Percentiles rank a stretch among this genome's conserved stretches.
These are phyloP conservation scores for Gobio occitaniae DNA, from an alignment of 2,797 vertebrate genomes.

Conservation along the genomic window DNA sequence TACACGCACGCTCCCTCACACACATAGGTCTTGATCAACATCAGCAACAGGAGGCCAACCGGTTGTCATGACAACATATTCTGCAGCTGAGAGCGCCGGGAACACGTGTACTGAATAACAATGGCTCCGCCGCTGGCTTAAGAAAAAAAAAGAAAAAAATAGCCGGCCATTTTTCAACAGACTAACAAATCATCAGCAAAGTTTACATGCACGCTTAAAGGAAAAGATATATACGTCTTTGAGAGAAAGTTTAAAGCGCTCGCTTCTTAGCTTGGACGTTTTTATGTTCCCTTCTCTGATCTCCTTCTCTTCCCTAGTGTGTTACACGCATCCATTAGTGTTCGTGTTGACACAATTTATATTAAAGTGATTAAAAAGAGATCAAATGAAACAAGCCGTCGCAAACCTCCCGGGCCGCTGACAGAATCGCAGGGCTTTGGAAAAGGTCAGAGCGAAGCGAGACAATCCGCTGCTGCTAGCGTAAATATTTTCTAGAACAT, in stretches of 20 bases:
- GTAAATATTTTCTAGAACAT: conserved; percentile 41
- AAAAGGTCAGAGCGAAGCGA: conserved; percentile 41
- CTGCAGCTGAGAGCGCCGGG: conserved; percentile 68
- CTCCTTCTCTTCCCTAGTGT: conserved; percentile 2
- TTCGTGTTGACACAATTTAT: conserved; percentile 33
- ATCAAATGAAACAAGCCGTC: conserved; percentile 14
- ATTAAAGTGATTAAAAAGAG: conserved; percentile 52
- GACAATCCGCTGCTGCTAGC: not conserved
- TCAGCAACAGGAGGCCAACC: conserved; percentile 74
- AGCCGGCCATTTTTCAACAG: conserved; percentile 45
- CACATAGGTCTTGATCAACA: conserved; percentile 72
- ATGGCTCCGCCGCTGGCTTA: conserved; percentile 69
- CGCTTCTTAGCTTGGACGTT: conserved; percentile 26
- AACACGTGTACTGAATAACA: conserved; percentile 77
- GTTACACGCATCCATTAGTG: conserved; percentile 28
- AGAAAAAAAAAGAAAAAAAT: conserved; percentile 51
- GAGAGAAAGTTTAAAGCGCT: conserved; percentile 17
- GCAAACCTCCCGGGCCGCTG: conserved; percentile 23
- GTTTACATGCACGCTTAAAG: conserved; percentile 26
- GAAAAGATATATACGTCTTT: conserved; percentile 26
- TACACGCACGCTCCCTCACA: conserved; percentile 51
- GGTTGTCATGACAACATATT: conserved; percentile 77
- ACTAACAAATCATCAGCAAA: conserved; percentile 48
- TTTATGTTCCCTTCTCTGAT: conserved; percentile 21
- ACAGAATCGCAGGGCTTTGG: conserved; percentile 10